Conservation (phyloP, 2,888 invertebrate species). For the Pollenia labialis region DNA sequence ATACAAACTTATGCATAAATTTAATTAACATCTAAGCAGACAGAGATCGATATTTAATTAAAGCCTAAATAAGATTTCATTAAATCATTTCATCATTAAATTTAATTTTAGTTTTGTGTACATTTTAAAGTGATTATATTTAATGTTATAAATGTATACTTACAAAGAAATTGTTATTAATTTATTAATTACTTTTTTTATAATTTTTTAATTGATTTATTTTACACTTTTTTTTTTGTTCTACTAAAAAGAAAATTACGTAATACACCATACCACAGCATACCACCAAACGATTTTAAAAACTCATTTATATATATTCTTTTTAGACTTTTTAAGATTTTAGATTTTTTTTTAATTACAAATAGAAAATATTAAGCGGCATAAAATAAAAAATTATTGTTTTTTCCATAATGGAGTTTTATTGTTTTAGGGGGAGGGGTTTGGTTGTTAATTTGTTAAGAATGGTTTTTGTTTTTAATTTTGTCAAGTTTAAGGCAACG, state of each 20-base stretch:
- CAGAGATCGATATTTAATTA: slow-evolving; percentile 51
- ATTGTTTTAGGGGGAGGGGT: slow-evolving; percentile 59
- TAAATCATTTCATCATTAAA: slow-evolving; percentile 12
- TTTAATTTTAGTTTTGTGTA: slow-evolving; percentile 43
- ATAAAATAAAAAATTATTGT: slow-evolving; percentile 65
- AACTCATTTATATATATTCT: slow-evolving; percentile 8
- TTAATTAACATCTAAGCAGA: slow-evolving; percentile 68
- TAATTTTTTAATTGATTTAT: slow-evolving; percentile 43
- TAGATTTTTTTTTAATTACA: slow-evolving; percentile 45
- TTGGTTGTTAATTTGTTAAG: slow-evolving; percentile 45
- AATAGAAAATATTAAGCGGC: slow-evolving; percentile 57
- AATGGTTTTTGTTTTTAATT: slow-evolving; percentile 52
- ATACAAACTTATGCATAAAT: slow-evolving; percentile 70
- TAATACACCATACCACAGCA: slow-evolving; percentile 71
- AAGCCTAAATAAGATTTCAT: slow-evolving; percentile 43
- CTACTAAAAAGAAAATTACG: slow-evolving; percentile 58
- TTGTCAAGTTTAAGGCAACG: slow-evolving; percentile 81
- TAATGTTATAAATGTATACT: slow-evolving; percentile 56
- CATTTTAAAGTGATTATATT: slow-evolving; percentile 53
- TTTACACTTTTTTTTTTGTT: slow-evolving; percentile 47
- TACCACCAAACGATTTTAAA: slow-evolving; percentile 63
- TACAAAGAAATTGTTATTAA: slow-evolving; percentile 46
- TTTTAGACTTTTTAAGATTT: slow-evolving; percentile 9
- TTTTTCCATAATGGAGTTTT: slow-evolving; percentile 56
- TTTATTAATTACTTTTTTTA: slow-evolving; percentile 14